These are phyloP conservation scores for Neogale vison DNA, from an alignment of 2,113 vertebrate genomes.

Conservation along the genomic window DNA sequence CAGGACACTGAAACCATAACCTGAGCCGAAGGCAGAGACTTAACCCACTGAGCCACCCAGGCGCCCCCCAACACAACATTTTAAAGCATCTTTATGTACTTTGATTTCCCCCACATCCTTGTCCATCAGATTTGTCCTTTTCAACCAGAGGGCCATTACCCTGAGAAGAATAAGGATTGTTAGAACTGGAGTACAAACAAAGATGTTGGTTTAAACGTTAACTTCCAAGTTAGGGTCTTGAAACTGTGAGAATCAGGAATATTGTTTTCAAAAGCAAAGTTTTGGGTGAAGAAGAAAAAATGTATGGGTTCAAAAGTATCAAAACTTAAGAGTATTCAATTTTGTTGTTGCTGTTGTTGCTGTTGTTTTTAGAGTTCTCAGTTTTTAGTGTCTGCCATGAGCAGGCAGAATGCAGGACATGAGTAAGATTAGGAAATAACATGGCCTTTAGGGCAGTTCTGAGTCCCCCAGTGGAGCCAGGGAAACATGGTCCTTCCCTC, in stretches of 20 bases:
- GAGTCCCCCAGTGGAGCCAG: background rate
- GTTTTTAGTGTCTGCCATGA: background rate
- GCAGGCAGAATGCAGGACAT: background rate
- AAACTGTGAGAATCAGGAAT: constrained; percentile 3
- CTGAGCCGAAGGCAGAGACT: too few species aligned
- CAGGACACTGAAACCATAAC: too few species aligned
- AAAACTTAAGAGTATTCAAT: background rate
- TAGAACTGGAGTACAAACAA: background rate
- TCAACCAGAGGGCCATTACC: background rate
- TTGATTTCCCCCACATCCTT: background rate
- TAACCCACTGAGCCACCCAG: too few species aligned
- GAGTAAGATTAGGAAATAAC: background rate
- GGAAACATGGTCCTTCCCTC: background rate
- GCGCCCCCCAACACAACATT: background rate
- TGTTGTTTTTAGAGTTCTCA: background rate
- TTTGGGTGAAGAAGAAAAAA: background rate
- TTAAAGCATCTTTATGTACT: background rate
- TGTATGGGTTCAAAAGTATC: background rate
- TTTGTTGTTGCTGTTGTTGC: background rate
- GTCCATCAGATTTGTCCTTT: background rate
- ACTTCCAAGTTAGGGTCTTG: background rate
- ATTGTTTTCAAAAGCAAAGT: background rate
- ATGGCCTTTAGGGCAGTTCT: background rate
- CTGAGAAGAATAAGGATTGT: background rate
- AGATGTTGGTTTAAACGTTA: background rate